Conservation (phyloP, 2,797 vertebrate species). For the Lutjanus campechanus region DNA sequence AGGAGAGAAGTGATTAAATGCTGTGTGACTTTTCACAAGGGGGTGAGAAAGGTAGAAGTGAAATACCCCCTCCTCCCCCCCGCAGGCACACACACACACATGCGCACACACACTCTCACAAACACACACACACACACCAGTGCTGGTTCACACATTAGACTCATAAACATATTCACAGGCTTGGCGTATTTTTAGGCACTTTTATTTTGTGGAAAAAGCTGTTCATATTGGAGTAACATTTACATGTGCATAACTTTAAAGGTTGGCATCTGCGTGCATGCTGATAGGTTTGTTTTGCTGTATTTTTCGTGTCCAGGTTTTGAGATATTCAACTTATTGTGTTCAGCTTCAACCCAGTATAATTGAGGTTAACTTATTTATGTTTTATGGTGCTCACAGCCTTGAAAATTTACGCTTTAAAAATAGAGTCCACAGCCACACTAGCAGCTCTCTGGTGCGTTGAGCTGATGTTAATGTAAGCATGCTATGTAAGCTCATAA, state of each 20-base stretch:
- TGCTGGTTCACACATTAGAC: conserved; percentile 36
- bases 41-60: conserved; percentile 72
- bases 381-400: background rate
- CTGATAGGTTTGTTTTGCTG: background rate
- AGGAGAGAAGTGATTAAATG: conserved; percentile 72
- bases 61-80: conserved; percentile 25
- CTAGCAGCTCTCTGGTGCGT: background rate
- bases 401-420: too few relatives aligned
- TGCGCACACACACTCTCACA: background rate
- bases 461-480: background rate
- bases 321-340: background rate
- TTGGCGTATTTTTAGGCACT: conserved; percentile 2
- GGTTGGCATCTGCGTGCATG: background rate
- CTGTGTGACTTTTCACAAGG: conserved; percentile 79
- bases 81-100: conserved; percentile 15
- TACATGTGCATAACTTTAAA: background rate
- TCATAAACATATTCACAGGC: conserved; percentile 20
- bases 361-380: background rate
- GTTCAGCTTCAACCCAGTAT: background rate
- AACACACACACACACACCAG: conserved; percentile 14
- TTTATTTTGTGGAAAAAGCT: background rate
- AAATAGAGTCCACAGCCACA: background rate
- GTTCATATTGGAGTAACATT: background rate
- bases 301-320: background rate
- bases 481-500: background rate